phyloP scores from a whole-genome alignment of 2,113 vertebrate genomes.

The Heteronetta atricapilla region DNA sequence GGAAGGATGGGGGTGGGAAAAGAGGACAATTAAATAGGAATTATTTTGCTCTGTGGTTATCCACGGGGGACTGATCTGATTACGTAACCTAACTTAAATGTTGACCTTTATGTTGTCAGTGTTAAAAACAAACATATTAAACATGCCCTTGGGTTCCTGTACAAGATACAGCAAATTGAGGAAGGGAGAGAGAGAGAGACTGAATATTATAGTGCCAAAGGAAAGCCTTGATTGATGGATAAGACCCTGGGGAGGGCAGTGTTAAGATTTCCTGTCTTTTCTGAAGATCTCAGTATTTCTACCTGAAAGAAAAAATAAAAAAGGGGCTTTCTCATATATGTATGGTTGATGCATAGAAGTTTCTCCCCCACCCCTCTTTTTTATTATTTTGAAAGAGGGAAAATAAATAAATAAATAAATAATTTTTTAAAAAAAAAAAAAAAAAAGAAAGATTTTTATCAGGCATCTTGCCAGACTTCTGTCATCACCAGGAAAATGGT shows the following conservation, averaged over 20 bases:
- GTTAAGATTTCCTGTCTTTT: background rate
- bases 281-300: background rate
- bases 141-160: constrained; percentile 60
- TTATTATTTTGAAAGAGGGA: background rate
- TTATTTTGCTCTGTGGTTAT: background rate
- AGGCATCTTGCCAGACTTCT: constrained; percentile 55
- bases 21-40: constrained; percentile 41
- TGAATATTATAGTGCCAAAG: constrained; percentile 16
- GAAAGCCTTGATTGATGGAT: constrained; percentile 24
- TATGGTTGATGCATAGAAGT: background rate
- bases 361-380: background rate
- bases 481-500: constrained; percentile 50
- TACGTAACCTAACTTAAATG: background rate
- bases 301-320: background rate
- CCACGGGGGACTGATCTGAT: constrained; percentile 11
- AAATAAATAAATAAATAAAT: rapidly evolving
- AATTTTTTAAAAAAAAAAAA: too few relatives aligned
- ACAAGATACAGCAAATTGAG: constrained; percentile 48
- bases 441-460: background rate
- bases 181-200: background rate
- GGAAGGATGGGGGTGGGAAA: background rate
- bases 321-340: background rate
- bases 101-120: constrained; percentile 40
- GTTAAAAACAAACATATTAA: constrained; percentile 64
- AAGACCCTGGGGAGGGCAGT: constrained; percentile 10